A percentile compares a stretch with the other conserved stretches of the same genome.
Evolutionary conservation across 2,797 vertebrate genomes (phyloP).

Genomic region (Gobio occitaniae): DNA sequence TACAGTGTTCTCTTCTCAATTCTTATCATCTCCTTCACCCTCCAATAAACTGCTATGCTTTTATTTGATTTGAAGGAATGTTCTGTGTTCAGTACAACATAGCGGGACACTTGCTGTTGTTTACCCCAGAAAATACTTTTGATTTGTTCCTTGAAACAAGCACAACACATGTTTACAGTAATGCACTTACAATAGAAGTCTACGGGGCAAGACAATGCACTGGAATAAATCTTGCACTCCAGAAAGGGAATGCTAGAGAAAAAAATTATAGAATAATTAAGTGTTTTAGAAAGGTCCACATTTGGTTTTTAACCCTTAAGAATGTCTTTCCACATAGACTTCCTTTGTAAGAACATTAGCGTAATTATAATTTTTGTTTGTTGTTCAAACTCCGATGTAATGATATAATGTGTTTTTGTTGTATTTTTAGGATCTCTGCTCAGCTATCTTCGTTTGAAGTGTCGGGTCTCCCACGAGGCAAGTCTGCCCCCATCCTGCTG

Average conservation of each 20-base stretch:
- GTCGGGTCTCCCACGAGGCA: constrained; percentile 80
- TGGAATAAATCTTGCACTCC: neutral
- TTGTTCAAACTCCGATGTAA: neutral
- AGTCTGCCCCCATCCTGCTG: constrained; percentile 82
- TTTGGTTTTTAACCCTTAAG: neutral
- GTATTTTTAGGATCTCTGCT: constrained; percentile 81
- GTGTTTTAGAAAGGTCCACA: neutral
- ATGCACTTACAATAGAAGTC: neutral
- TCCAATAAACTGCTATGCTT: neutral
- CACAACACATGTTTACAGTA: neutral
- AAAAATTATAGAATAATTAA: neutral
- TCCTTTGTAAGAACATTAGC: neutral
- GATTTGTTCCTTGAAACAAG: neutral
- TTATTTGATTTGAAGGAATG: neutral
- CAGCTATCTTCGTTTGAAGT: constrained; percentile 89
- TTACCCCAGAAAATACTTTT: neutral
- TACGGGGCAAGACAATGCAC: neutral
- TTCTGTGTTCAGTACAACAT: neutral
- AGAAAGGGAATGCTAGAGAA: neutral
- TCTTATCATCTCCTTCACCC: neutral
- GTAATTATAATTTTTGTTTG: neutral
- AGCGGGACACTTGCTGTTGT: neutral
- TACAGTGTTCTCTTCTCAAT: constrained; percentile 58
- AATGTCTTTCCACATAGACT: neutral
- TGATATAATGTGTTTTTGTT: neutral